Conservation (phyloP, 2,888 invertebrate species). For the Noctua janthe region DNA sequence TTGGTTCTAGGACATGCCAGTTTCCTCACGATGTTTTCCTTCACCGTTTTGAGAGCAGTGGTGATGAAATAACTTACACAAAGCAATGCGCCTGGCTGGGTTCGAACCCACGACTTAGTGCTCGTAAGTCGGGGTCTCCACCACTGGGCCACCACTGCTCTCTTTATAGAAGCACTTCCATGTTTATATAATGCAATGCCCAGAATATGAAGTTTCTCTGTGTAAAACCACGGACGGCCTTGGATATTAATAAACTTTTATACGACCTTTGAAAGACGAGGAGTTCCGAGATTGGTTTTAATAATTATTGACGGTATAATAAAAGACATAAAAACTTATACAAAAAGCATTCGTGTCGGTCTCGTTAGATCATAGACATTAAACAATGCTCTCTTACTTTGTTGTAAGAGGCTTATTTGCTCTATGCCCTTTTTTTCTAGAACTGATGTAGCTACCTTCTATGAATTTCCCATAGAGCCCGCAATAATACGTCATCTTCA, state of each 20-base stretch:
- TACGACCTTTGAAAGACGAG: conserved; percentile 33
- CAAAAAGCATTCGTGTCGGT: not conserved
- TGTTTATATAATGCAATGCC: conserved; percentile 30
- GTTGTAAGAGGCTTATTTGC: not conserved
- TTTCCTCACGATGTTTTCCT: too few species aligned
- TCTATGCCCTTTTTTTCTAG: not conserved
- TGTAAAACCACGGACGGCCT: conserved; percentile 31
- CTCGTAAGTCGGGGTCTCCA: too few species aligned
- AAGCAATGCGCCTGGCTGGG: too few species aligned
- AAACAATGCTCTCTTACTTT: not conserved
- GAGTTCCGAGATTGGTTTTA: conserved; percentile 20
- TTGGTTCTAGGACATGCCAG: too few species aligned
- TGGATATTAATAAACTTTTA: conserved; percentile 43
- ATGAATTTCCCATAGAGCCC: not conserved
- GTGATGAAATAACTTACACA: too few species aligned
- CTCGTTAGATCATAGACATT: not conserved
- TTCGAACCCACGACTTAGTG: too few species aligned
- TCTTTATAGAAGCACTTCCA: conserved; percentile 1
- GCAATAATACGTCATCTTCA: not conserved
- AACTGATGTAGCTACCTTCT: not conserved
- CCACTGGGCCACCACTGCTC: too few species aligned
- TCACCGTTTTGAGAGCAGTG: too few species aligned
- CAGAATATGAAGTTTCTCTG: conserved; percentile 39
- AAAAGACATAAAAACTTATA: not conserved
- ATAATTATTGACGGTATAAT: conserved; percentile 19